A percentile compares a stretch with the other conserved stretches of the same genome.
Evolutionary conservation across 2,888 invertebrate genomes (phyloP).

Genomic region (Sipha maydis): DNA sequence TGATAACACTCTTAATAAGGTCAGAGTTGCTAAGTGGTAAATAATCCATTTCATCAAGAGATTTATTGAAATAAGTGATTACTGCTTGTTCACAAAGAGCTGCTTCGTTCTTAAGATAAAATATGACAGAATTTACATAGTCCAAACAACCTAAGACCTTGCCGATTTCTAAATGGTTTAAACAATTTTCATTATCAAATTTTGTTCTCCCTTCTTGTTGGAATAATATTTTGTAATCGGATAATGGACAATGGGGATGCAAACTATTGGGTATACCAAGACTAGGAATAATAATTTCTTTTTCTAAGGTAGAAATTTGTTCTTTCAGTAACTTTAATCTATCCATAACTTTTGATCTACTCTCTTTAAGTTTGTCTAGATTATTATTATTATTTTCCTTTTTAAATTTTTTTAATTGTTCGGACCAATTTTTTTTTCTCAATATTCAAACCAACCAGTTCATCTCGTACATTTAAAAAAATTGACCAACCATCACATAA

Average conservation of each 20-base stretch:
- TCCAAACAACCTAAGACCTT: slow-evolving; percentile 71
- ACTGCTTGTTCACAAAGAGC: slow-evolving; percentile 77
- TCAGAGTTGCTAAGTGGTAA: slow-evolving; percentile 80
- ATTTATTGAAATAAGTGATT: slow-evolving; percentile 70
- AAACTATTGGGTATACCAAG: slow-evolving; percentile 78
- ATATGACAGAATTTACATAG: slow-evolving; percentile 72
- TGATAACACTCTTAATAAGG: slow-evolving; percentile 78
- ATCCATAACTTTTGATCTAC: slow-evolving; percentile 72
- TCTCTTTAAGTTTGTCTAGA: slow-evolving; percentile 71
- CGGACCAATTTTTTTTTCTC: slow-evolving; percentile 70
- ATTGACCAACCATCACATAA: slow-evolving; percentile 74
- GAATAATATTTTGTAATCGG: slow-evolving; percentile 66
- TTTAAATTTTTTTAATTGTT: slow-evolving; percentile 69
- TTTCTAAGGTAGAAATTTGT: slow-evolving; percentile 78
- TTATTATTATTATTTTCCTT: slow-evolving; percentile 68
- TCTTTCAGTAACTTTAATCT: slow-evolving; percentile 75
- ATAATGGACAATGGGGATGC: slow-evolving; percentile 73
- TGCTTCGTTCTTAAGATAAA: slow-evolving; percentile 76
- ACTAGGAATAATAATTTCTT: slow-evolving; percentile 74
- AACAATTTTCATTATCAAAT: slow-evolving; percentile 67
- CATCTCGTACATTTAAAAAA: slow-evolving; percentile 72
- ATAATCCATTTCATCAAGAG: slow-evolving; percentile 70
- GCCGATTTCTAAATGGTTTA: slow-evolving; percentile 72
- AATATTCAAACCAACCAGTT: slow-evolving; percentile 71
- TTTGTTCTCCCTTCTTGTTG: slow-evolving; percentile 66